Base-by-base conservation (phyloP, 2,797 vertebrate species). In the Melanotaenia maccullochi region DNA sequence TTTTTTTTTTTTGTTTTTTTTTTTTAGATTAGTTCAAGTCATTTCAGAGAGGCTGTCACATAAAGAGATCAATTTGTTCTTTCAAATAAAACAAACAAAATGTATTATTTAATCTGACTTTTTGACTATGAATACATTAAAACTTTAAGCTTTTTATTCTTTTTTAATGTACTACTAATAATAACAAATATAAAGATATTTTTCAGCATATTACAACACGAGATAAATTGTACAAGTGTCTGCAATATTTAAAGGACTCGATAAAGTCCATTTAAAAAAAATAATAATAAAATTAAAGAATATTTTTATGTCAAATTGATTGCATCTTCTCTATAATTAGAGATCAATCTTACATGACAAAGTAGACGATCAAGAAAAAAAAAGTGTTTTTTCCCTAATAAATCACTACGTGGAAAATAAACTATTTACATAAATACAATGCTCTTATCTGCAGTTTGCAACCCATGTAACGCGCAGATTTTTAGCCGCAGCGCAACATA, bases 21-120 rank as follows among this genome's bases (percentile, higher is more conserved):
- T 30, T 30, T 30, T 30, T 3, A 30, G 28, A 30, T 30, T 30
- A 30, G 28, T 30, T 30, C 28, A 30, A 30, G 28, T 30, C 28
- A 90, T 75, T 76, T 67, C 66, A 40, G 47, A 33, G 44, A 60
- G 28, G 62, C 69, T 83, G 28, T 71, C 60, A 14, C 73, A 30
- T 13, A 71, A 79, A 63, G 1, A 65, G 28, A 20, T 33, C 25
- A 16, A 68, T 30, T 56, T 16, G 25, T 28, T 56, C 16, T 32
- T 16, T 59, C 1, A 47, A 68, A 49, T 35, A 18, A 71, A 52
- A 25, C 32, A 13, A 30, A 18, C 3, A 6, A 44, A 67, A 67
- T 16, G 5, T 55, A 8, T 51, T 3, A 16, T 16, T 9, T 32
- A 42, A 18, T 5, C 7, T 5, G 24, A 1, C 6, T 55, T 24